Evolutionary conservation across 2,797 vertebrate species (phyloP).

Genomic region (Catamblyrhynchus diadema): DNA sequence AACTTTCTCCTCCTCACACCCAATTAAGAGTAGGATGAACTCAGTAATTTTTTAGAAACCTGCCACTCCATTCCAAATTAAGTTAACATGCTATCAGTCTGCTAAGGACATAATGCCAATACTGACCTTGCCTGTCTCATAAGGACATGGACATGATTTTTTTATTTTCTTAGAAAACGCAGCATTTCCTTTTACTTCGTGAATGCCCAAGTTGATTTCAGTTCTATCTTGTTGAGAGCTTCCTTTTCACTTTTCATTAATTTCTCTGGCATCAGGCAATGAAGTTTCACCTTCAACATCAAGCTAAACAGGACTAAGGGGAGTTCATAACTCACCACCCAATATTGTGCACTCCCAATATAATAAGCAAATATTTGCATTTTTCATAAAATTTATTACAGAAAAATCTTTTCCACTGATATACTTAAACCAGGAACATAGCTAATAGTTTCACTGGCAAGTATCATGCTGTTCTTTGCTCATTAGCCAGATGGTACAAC

Average conservation of each 20-base stretch:
- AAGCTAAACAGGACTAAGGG: not conserved
- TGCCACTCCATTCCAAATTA: not conserved
- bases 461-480: not conserved
- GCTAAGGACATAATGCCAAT: not conserved
- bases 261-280: not conserved
- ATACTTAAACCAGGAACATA: not conserved
- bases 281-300: not conserved
- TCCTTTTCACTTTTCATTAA: not conserved
- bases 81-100: not conserved
- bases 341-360: not conserved
- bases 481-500: not conserved
- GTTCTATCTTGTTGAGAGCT: not conserved
- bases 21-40: not conserved
- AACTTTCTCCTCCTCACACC: not conserved
- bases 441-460: not conserved
- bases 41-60: not conserved
- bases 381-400: not conserved
- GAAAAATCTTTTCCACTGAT: not conserved
- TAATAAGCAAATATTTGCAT: not conserved
- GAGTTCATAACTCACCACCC: not conserved
- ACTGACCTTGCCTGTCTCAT: not conserved
- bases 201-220: not conserved
- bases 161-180: not conserved
- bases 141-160: not conserved
- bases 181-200: not conserved